These are phyloP conservation scores for Ivindomyrus marchei DNA, from an alignment of 2,113 vertebrate genomes.

Conservation along the genomic window DNA sequence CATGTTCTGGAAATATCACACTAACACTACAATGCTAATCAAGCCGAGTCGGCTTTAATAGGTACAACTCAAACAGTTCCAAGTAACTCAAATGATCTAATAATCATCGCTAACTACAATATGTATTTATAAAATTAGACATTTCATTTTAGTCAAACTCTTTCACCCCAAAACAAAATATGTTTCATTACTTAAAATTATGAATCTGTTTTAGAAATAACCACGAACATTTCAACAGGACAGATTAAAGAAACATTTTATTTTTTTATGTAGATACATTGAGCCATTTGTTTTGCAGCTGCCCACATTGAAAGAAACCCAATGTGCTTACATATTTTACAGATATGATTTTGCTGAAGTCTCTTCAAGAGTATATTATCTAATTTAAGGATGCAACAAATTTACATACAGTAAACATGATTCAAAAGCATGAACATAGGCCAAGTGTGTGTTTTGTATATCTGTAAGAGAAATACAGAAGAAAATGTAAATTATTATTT, in stretches of 20 bases:
- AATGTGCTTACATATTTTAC: neutral
- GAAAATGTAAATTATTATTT: neutral
- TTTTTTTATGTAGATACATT: constrained; percentile 2
- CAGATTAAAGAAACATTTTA: neutral
- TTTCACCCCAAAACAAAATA: neutral
- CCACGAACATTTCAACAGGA: neutral
- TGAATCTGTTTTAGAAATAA: neutral
- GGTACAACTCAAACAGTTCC: neutral
- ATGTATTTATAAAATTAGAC: neutral
- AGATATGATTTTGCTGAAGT: neutral
- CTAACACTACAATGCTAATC: neutral
- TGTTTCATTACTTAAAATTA: neutral
- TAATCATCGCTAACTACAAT: neutral
- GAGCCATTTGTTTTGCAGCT: neutral
- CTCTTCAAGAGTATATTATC: neutral
- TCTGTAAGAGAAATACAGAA: neutral
- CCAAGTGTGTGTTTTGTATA: neutral
- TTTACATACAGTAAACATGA: neutral
- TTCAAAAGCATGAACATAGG: neutral
- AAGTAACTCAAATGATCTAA: neutral
- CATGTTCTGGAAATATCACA: neutral
- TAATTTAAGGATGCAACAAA: neutral
- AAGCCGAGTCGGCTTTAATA: neutral
- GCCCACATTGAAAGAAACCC: neutral
- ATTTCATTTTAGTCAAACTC: neutral